These are phyloP conservation scores for Byasa hedistus DNA, from an alignment of 2,888 invertebrate genomes.

Conservation along the genomic window DNA sequence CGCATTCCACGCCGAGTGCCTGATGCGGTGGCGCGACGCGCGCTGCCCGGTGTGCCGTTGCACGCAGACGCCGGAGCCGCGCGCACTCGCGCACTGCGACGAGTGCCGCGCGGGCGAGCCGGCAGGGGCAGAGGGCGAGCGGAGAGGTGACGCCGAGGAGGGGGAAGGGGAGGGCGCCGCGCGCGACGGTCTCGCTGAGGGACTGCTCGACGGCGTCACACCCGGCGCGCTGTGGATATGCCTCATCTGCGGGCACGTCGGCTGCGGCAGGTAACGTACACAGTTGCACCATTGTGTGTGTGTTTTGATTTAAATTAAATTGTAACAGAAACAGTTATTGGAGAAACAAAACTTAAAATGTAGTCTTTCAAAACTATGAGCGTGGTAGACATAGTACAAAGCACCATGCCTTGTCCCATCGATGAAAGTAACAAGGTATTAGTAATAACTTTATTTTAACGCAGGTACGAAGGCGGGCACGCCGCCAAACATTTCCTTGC, in stretches of 20 bases:
- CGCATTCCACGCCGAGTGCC: conserved; percentile 96
- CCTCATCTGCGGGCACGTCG: conserved; percentile 98
- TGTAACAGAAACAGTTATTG: too few relatives aligned
- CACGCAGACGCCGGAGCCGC: conserved; percentile 90
- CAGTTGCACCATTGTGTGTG: background rate
- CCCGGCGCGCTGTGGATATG: conserved; percentile 98
- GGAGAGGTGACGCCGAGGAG: background rate
- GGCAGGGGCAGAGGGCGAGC: conserved; percentile 15
- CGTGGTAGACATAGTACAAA: too few relatives aligned
- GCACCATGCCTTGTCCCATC: too few relatives aligned
- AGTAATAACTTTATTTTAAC: background rate
- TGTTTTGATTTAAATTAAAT: too few relatives aligned
- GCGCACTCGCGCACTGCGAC: conserved; percentile 84
- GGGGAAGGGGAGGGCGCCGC: conserved; percentile 78
- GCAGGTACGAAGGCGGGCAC: conserved; percentile 87
- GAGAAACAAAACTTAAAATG: too few relatives aligned
- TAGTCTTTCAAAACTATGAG: too few relatives aligned
- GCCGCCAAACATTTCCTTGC: conserved; percentile 97
- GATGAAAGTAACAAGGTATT: too few relatives aligned
- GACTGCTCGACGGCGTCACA: conserved; percentile 67
- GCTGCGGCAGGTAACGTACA: conserved; percentile 92
- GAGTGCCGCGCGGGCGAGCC: conserved; percentile 69
- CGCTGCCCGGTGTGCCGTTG: conserved; percentile 98
- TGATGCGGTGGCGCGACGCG: conserved; percentile 97
- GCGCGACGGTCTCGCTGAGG: conserved; percentile 78